Evolutionary conservation across 2,113 vertebrate species (phyloP).

Genomic region (Xyliphius kryptos): DNA sequence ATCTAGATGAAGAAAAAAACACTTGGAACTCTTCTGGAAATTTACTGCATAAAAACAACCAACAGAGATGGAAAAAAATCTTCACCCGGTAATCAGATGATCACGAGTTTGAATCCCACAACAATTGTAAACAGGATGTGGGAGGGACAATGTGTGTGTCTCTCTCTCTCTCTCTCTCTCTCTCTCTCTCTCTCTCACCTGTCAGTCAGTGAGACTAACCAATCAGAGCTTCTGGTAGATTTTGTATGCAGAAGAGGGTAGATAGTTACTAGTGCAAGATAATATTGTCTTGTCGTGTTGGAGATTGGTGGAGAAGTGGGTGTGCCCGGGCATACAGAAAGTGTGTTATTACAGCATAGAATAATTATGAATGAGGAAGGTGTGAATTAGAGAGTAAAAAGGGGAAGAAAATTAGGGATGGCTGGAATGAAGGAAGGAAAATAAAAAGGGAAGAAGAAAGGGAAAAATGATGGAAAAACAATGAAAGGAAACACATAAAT

Average conservation of each 20-base stretch:
- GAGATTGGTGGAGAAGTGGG: not conserved
- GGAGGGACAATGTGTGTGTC: not conserved
- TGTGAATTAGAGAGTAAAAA: too few species aligned
- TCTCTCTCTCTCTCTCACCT: too few species aligned
- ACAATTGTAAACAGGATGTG: not conserved
- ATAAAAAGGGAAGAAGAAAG: not conserved
- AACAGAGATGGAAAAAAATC: not conserved
- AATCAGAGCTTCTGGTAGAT: not conserved
- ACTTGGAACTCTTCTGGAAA: slow-evolving; percentile 4
- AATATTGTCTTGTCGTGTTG: not conserved
- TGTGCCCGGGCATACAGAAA: not conserved
- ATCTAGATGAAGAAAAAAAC: not conserved
- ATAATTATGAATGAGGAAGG: not conserved
- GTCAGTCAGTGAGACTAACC: not conserved
- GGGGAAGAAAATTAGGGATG: too few species aligned
- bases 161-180: not conserved
- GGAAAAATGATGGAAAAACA: too few species aligned
- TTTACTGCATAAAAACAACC: slow-evolving; percentile 33
- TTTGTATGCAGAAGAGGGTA: not conserved
- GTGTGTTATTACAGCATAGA: not conserved
- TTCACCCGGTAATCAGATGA: not conserved
- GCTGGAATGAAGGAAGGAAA: not conserved
- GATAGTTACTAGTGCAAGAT: not conserved
- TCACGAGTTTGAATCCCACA: not conserved
- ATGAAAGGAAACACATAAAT: too few species aligned